Evolutionary conservation across 2,113 vertebrate genomes (phyloP).

Genomic region (Phalacrocorax aristotelis): DNA sequence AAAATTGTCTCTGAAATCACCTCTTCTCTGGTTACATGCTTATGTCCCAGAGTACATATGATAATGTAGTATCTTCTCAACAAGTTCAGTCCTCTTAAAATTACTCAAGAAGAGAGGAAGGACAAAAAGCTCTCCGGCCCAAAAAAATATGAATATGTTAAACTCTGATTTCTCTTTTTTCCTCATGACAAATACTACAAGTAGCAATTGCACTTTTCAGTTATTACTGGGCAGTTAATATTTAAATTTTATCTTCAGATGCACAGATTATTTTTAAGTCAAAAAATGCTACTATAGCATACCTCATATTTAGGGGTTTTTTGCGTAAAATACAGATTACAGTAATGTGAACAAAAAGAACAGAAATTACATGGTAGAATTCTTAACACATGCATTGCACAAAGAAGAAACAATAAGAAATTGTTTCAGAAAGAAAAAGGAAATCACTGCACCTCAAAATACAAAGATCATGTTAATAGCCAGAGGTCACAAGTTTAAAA

Average conservation of each 20-base stretch:
- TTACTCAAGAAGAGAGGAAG: neutral
- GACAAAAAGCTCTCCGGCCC: neutral
- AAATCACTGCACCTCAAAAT: neutral
- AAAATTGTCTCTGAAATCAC: neutral
- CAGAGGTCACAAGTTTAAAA: slow-evolving; percentile 49
- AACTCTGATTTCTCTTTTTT: neutral
- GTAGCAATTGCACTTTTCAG: neutral
- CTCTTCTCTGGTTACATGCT: neutral
- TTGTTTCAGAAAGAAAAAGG: neutral
- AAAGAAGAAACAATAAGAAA: neutral
- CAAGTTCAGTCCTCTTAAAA: neutral
- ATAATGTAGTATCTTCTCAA: neutral
- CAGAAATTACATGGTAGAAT: neutral
- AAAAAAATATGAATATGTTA: neutral
- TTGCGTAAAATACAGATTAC: neutral
- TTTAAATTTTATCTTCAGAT: neutral
- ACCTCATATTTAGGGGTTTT: neutral
- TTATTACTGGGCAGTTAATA: neutral
- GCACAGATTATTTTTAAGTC: neutral
- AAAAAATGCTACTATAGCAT: neutral
- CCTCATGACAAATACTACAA: neutral
- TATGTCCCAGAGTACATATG: neutral
- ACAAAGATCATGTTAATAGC: neutral
- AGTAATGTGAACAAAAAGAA: neutral
- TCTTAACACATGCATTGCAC: neutral